Evolutionary conservation across 2,888 invertebrate species (phyloP), one percentile per base, ranked within the genome.

Genomic region (Tipula lateralis): DNA sequence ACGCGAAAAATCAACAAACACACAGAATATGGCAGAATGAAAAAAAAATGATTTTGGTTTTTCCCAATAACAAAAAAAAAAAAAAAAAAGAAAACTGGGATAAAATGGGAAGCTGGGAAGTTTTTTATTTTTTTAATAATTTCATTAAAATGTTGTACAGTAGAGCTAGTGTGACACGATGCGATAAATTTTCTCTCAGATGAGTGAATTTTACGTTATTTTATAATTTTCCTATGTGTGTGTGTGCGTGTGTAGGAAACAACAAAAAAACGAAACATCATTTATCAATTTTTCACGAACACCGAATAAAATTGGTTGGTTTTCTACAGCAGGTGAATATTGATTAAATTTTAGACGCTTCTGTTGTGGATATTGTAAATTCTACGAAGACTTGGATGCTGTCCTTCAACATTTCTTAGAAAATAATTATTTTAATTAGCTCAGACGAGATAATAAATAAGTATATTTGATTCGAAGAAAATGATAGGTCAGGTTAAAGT

Each of bases 1-100:
- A 30, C 82, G 82, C 82, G 82, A 82, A 82, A 66, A 82, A 82
- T 82, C 82, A 82, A 82, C 82, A 82, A 82, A 82, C 66, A 66
- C 66, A 66, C 24, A 66, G 24, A 19, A 12, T 24, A 66, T 66
- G 66, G 66, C 66, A 66, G 24, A 24, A 24, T 9, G 24, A 66
- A 12, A 66, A 66, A 66, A 19, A 66, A 24, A 66, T 66, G 24
- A 24, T 24, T 44, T 66, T 66, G 66, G 16, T 66, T 66, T 66
- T 66, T 66, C 66, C 24, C 66, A 66, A 66, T 66, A 66, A 66
- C 24, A 66, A 66, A 24, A 66, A 24, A 19, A 50, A 50, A 66
- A 50, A 50, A 50, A 16, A 50, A 50, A 39, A 5, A 13, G 4
- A 39, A 50, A 19, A 16, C 66, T 66, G 24, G 66, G 24, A 66